Base-by-base conservation (phyloP, 1,140 invertebrate species). In the Neodiprion pinetum region DNA sequence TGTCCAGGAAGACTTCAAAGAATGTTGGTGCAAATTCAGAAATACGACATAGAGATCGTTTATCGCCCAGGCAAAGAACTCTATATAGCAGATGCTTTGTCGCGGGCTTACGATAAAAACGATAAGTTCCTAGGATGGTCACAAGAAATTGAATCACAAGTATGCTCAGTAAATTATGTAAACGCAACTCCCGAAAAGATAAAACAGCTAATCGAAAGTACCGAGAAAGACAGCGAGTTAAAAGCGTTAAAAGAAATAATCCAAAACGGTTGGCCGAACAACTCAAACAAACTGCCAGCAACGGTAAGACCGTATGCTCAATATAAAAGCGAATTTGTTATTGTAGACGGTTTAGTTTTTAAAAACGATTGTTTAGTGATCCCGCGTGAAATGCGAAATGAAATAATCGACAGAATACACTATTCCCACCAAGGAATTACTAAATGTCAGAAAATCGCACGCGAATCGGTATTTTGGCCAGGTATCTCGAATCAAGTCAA, bases 361-460 rank as follows among this genome's bases (percentile, higher is more conserved):
- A 86, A 84, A 80, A 77, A 77, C 69, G 68, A 82, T 70, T 40
- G 78, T 53, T 71, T 88, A 11, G 78, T 90, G 10, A 85, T 90
- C 48, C 88, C 87, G 12, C 73, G 72, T 48, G 76, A 69, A 68
- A 72, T 86, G 70, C 72, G 86, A 75, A 74, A 78, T 69, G 74
- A 82, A 67, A 87, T 88, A 69, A 78, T 89, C 61, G 70, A 81
- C 17, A 74, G 77, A 50, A 74, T 90, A 66, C 89, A 90, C 80
- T 81, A 85, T 74, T 78, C 80, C 17, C 89, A 91, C 80, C 50
- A 89, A 71, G 89, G 90, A 1, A 80, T 85, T 73, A 85, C 85
- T 68, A 87, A 87, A 77, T 84, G 80, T 71, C 82, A 83, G 75
- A 70, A 73, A 47, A 75, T 79, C 72, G 86, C 88, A 28, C 79